A percentile compares a stretch with the other conserved stretches of the same genome.
Conservation (phyloP, 2,888 invertebrate species). For the Cephus sareptanus region DNA sequence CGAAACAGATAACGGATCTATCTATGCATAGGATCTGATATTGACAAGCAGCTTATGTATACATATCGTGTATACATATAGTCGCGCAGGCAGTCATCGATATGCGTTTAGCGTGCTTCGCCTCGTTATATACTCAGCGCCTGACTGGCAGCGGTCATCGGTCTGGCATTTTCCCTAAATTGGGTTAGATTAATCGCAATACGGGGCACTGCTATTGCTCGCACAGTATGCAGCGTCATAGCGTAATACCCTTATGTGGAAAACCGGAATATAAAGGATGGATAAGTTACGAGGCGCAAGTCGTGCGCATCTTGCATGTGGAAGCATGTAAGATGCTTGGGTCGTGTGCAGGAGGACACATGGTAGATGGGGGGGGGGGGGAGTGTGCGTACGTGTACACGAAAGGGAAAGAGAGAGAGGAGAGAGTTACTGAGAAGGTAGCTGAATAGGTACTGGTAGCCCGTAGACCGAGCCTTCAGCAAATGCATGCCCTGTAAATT, state of each 20-base stretch:
- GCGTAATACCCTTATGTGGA: neutral
- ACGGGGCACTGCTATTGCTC: neutral
- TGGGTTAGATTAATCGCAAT: conserved; percentile 48
- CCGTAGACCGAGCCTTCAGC: conserved; percentile 41
- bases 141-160: conserved; percentile 24
- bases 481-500: conserved; percentile 60
- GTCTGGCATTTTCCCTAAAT: conserved; percentile 38
- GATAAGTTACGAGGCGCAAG: conserved; percentile 41
- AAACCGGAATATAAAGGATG: conserved; percentile 22
- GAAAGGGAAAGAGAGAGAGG: too few relatives aligned
- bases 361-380: neutral
- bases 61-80: neutral
- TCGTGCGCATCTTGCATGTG: conserved; percentile 33
- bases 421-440: neutral
- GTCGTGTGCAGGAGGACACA: neutral
- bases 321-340: neutral
- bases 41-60: neutral
- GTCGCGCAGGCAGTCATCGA: neutral
- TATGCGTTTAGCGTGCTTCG: conserved; percentile 8
- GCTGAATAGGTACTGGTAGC: conserved; percentile 13
- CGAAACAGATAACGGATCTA: neutral
- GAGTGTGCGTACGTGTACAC: neutral
- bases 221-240: neutral
- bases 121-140: conserved; percentile 9
- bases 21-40: neutral